A percentile compares a stretch with the other conserved stretches of the same genome.
phyloP scores from a whole-genome alignment of 1,140 invertebrate species.

The Saccostrea echinata region DNA sequence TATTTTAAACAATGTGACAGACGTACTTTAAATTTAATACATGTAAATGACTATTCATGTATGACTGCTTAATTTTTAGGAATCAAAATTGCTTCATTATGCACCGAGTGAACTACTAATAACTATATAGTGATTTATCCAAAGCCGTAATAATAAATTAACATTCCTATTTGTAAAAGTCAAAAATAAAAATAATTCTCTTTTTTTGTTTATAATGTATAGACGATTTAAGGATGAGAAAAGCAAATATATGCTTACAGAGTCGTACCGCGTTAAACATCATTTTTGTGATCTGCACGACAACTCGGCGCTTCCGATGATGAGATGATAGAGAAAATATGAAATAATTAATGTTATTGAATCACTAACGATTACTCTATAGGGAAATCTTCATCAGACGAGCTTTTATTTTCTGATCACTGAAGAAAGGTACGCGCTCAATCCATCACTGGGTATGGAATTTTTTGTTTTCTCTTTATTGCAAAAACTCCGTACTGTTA shows the following conservation, averaged over 20 bases:
- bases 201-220: too few species aligned
- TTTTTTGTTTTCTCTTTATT: background rate
- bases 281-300: background rate
- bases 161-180: too few species aligned
- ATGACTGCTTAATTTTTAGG: too few species aligned
- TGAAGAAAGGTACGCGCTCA: background rate
- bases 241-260: background rate
- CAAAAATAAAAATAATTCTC: too few species aligned
- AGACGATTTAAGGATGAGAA: background rate
- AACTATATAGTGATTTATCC: too few species aligned
- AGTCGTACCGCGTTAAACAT: background rate
- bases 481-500: background rate
- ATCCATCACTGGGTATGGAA: background rate
- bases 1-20: too few species aligned
- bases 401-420: conserved; percentile 15
- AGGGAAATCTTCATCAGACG: conserved; percentile 9
- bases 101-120: too few species aligned
- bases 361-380: conserved; percentile 19
- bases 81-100: too few species aligned
- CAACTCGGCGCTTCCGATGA: background rate
- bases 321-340: conserved; percentile 24
- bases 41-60: too few species aligned
- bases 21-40: too few species aligned
- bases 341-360: conserved; percentile 38
- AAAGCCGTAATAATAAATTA: too few species aligned